Evolutionary conservation across 2,797 vertebrate genomes (phyloP).

Genomic region (Acipenser oxyrinchus): DNA sequence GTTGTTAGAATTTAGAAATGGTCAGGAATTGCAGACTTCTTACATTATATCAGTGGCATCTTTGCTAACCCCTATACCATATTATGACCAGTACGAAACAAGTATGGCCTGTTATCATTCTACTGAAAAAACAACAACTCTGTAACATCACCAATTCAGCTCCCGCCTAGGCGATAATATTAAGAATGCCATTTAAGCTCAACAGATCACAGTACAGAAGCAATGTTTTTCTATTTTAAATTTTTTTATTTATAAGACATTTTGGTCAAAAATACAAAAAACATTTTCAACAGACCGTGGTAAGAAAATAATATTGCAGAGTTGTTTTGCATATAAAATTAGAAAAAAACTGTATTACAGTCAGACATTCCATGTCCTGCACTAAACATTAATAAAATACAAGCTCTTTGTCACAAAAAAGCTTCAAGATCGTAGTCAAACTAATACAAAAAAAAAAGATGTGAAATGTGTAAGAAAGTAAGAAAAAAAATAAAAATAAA

Average conservation of each 20-base stretch:
- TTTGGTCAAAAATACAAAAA: slow-evolving; percentile 22
- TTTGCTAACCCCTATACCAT: no score
- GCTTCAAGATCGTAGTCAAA: not conserved
- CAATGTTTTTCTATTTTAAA: not conserved
- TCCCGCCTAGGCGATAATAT: no score
- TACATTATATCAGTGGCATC: no score
- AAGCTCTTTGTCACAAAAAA: not conserved
- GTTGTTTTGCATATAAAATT: slow-evolving; percentile 27
- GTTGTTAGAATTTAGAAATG: no score
- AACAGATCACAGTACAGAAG: not conserved
- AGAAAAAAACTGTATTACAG: slow-evolving; percentile 11
- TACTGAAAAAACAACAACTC: no score
- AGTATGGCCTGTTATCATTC: no score
- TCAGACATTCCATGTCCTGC: no score
- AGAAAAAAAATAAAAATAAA: slow-evolving; percentile 11
- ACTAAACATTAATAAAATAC: no score
- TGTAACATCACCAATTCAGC: no score
- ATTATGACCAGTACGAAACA: no score
- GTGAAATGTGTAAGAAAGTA: slow-evolving; percentile 8
- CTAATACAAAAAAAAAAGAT: slow-evolving; percentile 2
- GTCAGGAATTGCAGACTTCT: no score
- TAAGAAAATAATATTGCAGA: slow-evolving; percentile 27
- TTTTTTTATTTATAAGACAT: not conserved
- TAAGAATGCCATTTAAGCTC: slow-evolving; percentile 13
- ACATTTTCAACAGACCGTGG: slow-evolving; percentile 16